phyloP scores from a whole-genome alignment of 1,140 invertebrate species.

The Ylistrum balloti region DNA sequence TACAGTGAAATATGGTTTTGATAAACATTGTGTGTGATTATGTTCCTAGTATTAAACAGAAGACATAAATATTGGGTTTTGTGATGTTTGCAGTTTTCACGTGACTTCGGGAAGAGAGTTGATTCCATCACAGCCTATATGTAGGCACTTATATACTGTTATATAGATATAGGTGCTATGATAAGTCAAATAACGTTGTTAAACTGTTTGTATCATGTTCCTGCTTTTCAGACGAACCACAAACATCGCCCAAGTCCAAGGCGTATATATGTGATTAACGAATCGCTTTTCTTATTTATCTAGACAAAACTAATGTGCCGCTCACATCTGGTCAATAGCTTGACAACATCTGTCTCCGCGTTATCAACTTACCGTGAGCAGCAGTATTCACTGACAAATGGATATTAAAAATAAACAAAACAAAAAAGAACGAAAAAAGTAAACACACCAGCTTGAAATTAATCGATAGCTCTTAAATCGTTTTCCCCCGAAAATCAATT shows the following conservation, averaged over 20 bases:
- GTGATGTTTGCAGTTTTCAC: background rate
- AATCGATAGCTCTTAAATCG: too few species aligned
- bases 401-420: background rate
- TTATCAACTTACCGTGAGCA: background rate
- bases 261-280: background rate
- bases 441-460: too few species aligned
- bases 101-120: slow-evolving; percentile 13
- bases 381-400: background rate
- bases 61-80: background rate
- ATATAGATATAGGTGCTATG: slow-evolving; percentile 1
- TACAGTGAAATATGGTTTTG: background rate
- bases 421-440: background rate
- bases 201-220: background rate
- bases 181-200: background rate
- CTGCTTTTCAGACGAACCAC: background rate
- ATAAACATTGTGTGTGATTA: background rate
- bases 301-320: slow-evolving; percentile 11
- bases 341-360: background rate
- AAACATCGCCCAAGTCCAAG: background rate
- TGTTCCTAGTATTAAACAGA: too few species aligned
- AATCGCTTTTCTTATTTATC: slow-evolving; percentile 6
- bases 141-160: background rate
- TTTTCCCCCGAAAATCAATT: too few species aligned
- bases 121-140: background rate
- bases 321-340: slow-evolving; percentile 18